Conservation (phyloP, 30 jellyfish, hydroid and myxozoan genomes). For the Turritopsis rubra region DNA sequence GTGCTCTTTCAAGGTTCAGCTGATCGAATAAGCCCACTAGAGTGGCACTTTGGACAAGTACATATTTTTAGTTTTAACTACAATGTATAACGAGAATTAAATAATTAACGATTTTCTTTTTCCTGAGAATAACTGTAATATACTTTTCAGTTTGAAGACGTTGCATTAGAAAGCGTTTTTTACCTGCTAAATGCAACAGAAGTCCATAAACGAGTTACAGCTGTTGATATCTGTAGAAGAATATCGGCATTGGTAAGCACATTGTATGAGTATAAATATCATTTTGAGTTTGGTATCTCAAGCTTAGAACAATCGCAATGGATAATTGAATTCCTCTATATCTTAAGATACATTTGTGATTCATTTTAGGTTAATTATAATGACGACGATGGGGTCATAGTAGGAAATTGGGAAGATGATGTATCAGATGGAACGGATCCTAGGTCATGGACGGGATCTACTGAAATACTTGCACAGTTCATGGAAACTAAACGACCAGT, state of each 20-base stretch:
- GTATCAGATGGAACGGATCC: constrained; percentile 77
- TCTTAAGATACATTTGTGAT: neutral
- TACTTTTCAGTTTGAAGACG: constrained; percentile 52
- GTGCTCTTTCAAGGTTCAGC: constrained; percentile 60
- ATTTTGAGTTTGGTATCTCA: too few species aligned
- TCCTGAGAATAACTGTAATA: neutral
- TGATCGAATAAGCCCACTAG: constrained; percentile 31
- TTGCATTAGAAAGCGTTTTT: constrained; percentile 55
- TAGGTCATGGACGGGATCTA: constrained; percentile 87
- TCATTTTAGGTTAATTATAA: constrained; percentile 73
- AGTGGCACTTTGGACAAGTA: constrained; percentile 97
- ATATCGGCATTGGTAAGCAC: constrained; percentile 67
- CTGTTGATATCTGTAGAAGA: constrained; percentile 67
- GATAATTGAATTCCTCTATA: neutral
- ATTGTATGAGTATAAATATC: neutral
- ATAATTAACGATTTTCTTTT: too few species aligned
- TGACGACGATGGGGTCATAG: constrained; percentile 81
- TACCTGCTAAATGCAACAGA: constrained; percentile 43
- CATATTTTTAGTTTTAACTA: neutral
- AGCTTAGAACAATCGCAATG: too few species aligned
- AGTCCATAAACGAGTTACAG: constrained; percentile 68
- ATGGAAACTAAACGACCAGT: constrained; percentile 68
- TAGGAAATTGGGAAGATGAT: constrained; percentile 81
- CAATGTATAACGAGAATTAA: too few species aligned
- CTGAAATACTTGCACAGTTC: constrained; percentile 62